phyloP scores from a whole-genome alignment of 30 jellyfish, hydroid and myxozoan genomes.

The Aurelia coerulea region DNA sequence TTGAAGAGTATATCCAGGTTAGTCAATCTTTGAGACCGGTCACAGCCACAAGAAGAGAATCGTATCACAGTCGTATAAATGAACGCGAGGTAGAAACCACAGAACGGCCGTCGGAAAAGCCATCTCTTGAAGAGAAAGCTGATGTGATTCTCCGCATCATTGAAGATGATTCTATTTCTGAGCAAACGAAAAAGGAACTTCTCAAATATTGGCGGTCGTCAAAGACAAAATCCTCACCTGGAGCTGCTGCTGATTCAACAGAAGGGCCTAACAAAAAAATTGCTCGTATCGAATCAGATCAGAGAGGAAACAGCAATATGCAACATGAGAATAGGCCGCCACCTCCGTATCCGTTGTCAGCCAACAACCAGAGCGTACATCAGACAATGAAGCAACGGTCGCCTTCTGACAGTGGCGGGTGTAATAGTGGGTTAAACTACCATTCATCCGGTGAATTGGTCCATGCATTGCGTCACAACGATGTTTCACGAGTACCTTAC shows the following conservation, averaged over 20 bases:
- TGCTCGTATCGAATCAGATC: not conserved
- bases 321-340: too few relatives aligned
- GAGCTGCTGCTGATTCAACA: not conserved
- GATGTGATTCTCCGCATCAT: slow-evolving; percentile 18
- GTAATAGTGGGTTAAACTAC: too few relatives aligned
- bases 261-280: not conserved
- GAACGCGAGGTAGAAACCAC: not conserved
- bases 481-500: not conserved
- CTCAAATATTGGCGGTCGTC: slow-evolving; percentile 33
- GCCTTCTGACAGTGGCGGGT: too few relatives aligned
- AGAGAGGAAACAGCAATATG: not conserved
- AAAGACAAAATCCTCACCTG: not conserved
- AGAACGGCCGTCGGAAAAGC: not conserved
- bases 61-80: not conserved
- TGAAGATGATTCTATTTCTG: slow-evolving; percentile 50
- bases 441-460: too few relatives aligned
- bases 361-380: too few relatives aligned
- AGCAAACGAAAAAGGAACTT: slow-evolving; percentile 32
- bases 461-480: too few relatives aligned
- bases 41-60: not conserved
- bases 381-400: too few relatives aligned
- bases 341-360: too few relatives aligned
- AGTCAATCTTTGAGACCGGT: not conserved
- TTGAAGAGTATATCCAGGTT: not conserved
- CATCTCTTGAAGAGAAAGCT: slow-evolving; percentile 21